Conservation (phyloP, 2,888 invertebrate species). For the Tenthredo notha region DNA sequence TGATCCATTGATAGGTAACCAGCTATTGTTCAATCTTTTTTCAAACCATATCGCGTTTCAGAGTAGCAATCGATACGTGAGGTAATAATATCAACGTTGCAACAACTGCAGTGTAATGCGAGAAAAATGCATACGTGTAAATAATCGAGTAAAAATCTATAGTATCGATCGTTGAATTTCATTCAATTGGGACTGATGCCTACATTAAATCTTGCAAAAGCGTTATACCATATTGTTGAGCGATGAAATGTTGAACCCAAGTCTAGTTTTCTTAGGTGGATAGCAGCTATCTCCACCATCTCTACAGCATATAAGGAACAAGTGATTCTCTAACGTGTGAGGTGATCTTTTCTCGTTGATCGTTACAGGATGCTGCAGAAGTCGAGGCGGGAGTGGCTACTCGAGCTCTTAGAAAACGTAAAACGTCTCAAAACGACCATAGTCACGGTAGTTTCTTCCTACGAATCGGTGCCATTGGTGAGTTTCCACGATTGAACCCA, state of each 20-base stretch:
- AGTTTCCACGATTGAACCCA: conserved; percentile 64
- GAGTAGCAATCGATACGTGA: conserved; percentile 1
- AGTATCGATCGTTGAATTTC: background rate
- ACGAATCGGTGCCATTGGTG: conserved; percentile 95
- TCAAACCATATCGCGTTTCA: background rate
- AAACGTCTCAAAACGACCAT: conserved; percentile 94
- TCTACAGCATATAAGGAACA: background rate
- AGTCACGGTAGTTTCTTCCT: conserved; percentile 96
- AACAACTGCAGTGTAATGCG: conserved; percentile 2
- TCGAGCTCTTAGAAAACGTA: conserved; percentile 86
- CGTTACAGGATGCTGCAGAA: conserved; percentile 84
- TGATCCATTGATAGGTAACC: conserved; percentile 14
- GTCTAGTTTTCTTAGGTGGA: background rate
- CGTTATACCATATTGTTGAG: background rate
- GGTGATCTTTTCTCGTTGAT: conserved; percentile 19
- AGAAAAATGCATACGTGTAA: background rate
- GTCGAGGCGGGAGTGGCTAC: conserved; percentile 84
- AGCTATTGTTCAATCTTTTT: conserved; percentile 16
- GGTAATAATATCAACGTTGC: background rate
- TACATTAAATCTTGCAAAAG: background rate
- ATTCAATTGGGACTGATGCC: background rate
- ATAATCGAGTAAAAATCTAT: background rate
- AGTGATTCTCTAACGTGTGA: conserved; percentile 1
- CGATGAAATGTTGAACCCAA: background rate
- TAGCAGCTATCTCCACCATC: background rate